A percentile compares a stretch with the other conserved stretches of the same genome.
Conservation (phyloP, 2,113 vertebrate species). For the Psilopogon haemacephalus region DNA sequence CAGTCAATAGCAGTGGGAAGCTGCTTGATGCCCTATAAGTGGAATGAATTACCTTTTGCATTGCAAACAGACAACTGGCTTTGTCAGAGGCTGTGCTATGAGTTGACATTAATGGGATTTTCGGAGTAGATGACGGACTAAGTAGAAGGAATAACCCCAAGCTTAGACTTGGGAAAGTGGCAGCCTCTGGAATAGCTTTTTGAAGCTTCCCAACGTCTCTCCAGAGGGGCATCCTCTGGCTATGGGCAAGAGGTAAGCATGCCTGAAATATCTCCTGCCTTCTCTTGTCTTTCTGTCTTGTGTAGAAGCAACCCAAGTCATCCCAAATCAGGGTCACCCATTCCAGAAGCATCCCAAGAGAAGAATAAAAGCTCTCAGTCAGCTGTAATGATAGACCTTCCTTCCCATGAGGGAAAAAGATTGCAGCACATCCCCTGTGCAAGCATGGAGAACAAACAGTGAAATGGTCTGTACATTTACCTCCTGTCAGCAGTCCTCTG, state of each 20-base stretch:
- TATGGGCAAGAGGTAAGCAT: rapidly evolving
- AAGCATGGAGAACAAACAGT: background rate
- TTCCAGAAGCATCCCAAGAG: background rate
- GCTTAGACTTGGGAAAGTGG: background rate
- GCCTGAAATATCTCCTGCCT: background rate
- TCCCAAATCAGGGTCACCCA: background rate
- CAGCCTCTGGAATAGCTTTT: background rate
- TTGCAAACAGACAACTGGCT: background rate
- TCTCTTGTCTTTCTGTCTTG: background rate
- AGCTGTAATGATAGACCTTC: background rate
- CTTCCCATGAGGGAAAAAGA: background rate
- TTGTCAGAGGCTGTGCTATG: rapidly evolving
- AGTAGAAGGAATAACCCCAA: background rate
- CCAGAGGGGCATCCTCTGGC: background rate
- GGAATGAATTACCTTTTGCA: background rate
- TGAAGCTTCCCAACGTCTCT: background rate
- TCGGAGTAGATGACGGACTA: background rate
- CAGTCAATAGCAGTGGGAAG: background rate
- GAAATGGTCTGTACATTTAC: background rate
- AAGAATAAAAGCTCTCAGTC: background rate
- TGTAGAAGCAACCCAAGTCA: background rate
- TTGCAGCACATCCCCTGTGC: background rate
- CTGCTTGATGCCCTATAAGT: background rate
- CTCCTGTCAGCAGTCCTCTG: background rate
- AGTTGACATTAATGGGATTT: background rate